Conservation (phyloP, 53 echinoderm and acorn worm species). For the Paracentrotus lividus region DNA sequence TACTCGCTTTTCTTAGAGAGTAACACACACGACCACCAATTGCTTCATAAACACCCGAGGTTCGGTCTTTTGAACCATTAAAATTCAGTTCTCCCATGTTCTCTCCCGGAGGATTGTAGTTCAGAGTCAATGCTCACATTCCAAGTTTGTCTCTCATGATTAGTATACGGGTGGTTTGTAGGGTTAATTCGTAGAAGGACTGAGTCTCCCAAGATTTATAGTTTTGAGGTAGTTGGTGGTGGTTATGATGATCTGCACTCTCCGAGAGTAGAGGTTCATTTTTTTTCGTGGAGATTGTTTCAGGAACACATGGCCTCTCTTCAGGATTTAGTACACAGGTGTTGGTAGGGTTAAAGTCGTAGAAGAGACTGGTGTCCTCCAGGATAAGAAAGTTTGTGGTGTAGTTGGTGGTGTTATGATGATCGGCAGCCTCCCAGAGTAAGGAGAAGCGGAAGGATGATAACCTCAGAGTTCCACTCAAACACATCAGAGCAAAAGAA, state of each 20-base stretch:
- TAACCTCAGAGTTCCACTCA: conserved; percentile 88
- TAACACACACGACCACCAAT: too few relatives aligned
- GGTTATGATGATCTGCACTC: conserved; percentile 64
- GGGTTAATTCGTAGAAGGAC: conserved; percentile 71
- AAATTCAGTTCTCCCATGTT: too few relatives aligned
- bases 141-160: too few relatives aligned
- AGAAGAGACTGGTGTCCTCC: conserved; percentile 72
- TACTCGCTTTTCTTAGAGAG: too few relatives aligned
- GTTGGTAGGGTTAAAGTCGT: conserved; percentile 69
- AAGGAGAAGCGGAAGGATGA: conserved; percentile 87
- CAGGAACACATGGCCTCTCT: too few relatives aligned
- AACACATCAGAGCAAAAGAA: conserved; percentile 85
- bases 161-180: conserved; percentile 1
- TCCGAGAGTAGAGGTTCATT: too few relatives aligned
- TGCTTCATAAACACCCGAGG: too few relatives aligned
- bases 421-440: conserved; percentile 80
- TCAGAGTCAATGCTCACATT: too few relatives aligned
- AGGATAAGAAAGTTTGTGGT: conserved; percentile 76
- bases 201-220: conserved; percentile 71
- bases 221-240: conserved; percentile 80
- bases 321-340: neutral
- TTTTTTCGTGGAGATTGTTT: too few relatives aligned
- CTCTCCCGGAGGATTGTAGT: too few relatives aligned
- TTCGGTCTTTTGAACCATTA: too few relatives aligned
- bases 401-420: conserved; percentile 79